phyloP scores from a whole-genome alignment of 2,113 vertebrate genomes.

The Collichthys lucidus region DNA sequence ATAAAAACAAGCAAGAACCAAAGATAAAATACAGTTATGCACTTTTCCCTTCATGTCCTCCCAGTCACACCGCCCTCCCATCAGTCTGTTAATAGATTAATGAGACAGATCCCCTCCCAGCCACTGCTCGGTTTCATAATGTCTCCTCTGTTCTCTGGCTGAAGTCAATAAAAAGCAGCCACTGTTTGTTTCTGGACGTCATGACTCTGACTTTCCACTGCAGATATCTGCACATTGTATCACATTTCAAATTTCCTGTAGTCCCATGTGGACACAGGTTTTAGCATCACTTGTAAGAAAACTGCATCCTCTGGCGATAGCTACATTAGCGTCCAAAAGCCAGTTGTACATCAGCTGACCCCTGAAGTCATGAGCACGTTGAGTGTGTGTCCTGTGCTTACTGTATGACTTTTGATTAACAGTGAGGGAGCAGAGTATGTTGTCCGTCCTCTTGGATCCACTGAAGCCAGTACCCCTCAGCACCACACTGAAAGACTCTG shows the following conservation, averaged over 20 bases:
- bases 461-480: conserved; percentile 89
- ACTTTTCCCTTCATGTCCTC: conserved; percentile 31
- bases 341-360: not conserved
- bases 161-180: conserved; percentile 56
- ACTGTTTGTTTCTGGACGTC: conserved; percentile 49
- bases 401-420: conserved; percentile 84
- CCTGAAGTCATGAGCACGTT: not conserved
- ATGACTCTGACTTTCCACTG: conserved; percentile 57
- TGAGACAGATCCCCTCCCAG: conserved; percentile 35
- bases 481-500: conserved; percentile 93
- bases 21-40: not conserved
- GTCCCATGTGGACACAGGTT: not conserved
- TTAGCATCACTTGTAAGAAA: not conserved
- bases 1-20: not conserved
- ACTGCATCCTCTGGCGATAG: not conserved
- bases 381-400: conserved; percentile 46
- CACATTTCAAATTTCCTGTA: conserved; percentile 6
- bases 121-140: conserved; percentile 59
- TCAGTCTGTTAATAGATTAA: conserved; percentile 67
- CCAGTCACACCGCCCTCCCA: conserved; percentile 19
- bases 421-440: conserved; percentile 85
- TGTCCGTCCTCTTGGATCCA: conserved; percentile 79
- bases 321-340: not conserved
- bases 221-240: conserved; percentile 23
- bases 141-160: conserved; percentile 68